These are phyloP conservation scores for Hylomyscus alleni DNA, from an alignment of 2,797 vertebrate genomes.

Conservation along the genomic window DNA sequence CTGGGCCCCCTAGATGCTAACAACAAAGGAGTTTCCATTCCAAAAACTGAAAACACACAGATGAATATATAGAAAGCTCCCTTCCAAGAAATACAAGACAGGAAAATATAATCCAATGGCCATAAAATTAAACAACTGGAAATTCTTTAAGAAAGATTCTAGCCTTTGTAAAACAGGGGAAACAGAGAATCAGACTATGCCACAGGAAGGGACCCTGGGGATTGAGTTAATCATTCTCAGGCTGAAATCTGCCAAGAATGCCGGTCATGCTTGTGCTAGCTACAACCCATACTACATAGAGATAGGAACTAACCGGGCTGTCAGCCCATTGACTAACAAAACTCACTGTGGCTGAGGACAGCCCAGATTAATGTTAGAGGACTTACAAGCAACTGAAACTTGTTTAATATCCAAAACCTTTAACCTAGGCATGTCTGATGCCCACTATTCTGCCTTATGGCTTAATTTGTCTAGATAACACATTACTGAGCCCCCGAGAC, in stretches of 20 bases:
- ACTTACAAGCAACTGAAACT: not conserved
- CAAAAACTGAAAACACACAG: not conserved
- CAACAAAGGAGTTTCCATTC: not conserved
- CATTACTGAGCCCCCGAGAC: not conserved
- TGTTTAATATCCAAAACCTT: not conserved
- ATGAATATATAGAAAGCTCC: not conserved
- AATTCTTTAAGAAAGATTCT: not conserved
- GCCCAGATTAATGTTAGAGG: not conserved
- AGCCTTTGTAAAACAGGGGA: not conserved
- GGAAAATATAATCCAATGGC: not conserved
- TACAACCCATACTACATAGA: not conserved
- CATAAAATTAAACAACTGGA: not conserved
- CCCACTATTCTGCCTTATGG: not conserved
- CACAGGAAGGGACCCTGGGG: not conserved
- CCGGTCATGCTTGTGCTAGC: not conserved
- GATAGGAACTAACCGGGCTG: not conserved
- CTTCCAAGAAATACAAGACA: not conserved
- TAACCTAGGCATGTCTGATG: not conserved
- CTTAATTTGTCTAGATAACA: not conserved
- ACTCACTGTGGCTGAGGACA: not conserved
- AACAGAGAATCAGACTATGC: not conserved
- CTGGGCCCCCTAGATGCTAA: too few species aligned
- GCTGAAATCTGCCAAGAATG: not conserved
- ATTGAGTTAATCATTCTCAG: not conserved
- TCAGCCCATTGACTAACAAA: not conserved